A percentile compares a stretch with the other conserved stretches of the same genome.
Evolutionary conservation across 2,888 invertebrate species (phyloP).

Genomic region (Machimus rusticus): DNA sequence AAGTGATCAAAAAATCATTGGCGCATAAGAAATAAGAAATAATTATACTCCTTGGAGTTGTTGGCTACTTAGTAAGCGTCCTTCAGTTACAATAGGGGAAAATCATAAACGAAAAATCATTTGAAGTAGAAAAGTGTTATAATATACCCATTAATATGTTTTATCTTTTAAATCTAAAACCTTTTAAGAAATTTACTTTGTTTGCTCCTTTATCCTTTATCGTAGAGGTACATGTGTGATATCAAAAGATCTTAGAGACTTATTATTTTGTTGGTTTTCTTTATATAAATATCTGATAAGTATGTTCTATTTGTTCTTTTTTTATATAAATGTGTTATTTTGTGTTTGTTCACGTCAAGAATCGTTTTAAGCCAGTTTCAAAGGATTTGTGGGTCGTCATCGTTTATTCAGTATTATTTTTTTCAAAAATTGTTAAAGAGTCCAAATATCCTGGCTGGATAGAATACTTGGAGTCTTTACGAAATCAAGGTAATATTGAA

Average conservation of each 20-base stretch:
- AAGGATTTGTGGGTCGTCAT: slow-evolving; percentile 42
- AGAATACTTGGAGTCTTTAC: slow-evolving; percentile 40
- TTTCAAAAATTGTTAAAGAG: slow-evolving; percentile 28
- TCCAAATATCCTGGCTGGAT: slow-evolving; percentile 45
- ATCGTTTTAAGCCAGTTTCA: slow-evolving; percentile 41
- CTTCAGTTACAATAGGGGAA: slow-evolving; percentile 4
- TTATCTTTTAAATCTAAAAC: not conserved
- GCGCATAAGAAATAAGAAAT: not conserved
- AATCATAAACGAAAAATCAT: not conserved
- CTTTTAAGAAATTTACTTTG: not conserved
- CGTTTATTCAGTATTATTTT: slow-evolving; percentile 25
- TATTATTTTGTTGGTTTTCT: not conserved
- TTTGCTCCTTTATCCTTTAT: not conserved
- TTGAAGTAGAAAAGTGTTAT: not conserved
- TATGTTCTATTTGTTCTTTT: slow-evolving; percentile 33
- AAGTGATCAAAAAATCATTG: not conserved
- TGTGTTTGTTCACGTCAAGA: slow-evolving; percentile 32
- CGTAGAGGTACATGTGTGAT: slow-evolving; percentile 46
- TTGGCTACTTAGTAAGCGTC: not conserved
- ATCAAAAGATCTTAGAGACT: slow-evolving; percentile 40
- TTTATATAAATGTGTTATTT: not conserved
- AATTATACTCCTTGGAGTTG: not conserved
- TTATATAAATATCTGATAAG: slow-evolving; percentile 28
- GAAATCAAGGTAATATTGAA: not conserved
- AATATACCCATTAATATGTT: not conserved